These are phyloP conservation scores for Megastigmus dorsalis DNA, from an alignment of 2,888 invertebrate genomes.

Conservation along the genomic window DNA sequence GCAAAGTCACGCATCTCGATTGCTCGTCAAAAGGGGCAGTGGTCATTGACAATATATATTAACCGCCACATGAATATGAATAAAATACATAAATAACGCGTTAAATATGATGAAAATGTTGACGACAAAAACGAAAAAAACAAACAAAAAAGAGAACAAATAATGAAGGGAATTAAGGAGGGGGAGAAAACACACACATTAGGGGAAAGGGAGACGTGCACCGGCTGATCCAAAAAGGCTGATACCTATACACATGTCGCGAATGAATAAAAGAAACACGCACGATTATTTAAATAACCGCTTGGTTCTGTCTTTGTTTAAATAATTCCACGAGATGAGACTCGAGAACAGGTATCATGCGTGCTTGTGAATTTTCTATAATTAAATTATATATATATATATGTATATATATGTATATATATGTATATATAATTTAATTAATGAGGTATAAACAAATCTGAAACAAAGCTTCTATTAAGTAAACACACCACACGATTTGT, in stretches of 20 bases:
- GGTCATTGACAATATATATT: slow-evolving; percentile 52
- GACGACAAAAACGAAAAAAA: too few species aligned
- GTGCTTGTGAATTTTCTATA: slow-evolving; percentile 51
- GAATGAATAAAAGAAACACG: neutral
- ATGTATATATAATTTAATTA: too few species aligned
- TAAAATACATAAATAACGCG: slow-evolving; percentile 26
- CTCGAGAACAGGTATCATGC: slow-evolving; percentile 41
- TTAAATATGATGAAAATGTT: neutral
- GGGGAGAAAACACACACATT: too few species aligned
- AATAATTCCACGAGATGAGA: slow-evolving; percentile 1
- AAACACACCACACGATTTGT: slow-evolving; percentile 30
- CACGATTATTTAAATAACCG: neutral
- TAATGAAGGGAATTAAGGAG: too few species aligned
- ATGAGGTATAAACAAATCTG: slow-evolving; percentile 26
- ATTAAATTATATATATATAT: slow-evolving; percentile 41
- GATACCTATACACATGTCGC: slow-evolving; percentile 40
- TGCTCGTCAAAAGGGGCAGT: slow-evolving; percentile 44
- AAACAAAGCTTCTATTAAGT: slow-evolving; percentile 38
- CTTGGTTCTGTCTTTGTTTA: slow-evolving; percentile 47
- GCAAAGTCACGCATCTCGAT: slow-evolving; percentile 49
- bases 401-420: too few species aligned
- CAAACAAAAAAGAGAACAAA: neutral
- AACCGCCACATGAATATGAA: slow-evolving; percentile 43
- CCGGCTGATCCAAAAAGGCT: slow-evolving; percentile 45
- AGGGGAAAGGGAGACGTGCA: slow-evolving; percentile 12